Conservation (phyloP, 2,888 invertebrate genomes). For the Aspidiotus destructor region DNA sequence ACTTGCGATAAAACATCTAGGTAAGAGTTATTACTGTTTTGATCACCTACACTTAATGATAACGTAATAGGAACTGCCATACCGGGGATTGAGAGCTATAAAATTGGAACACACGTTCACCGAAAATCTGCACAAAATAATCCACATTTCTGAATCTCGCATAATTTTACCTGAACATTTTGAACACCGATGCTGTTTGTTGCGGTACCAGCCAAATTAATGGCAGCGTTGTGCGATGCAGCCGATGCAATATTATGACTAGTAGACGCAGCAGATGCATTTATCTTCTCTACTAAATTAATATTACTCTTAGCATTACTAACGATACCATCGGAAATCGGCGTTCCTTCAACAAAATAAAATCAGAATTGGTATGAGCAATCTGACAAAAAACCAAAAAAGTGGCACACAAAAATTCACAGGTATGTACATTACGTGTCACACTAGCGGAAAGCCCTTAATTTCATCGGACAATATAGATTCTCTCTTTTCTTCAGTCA, state of each 20-base stretch:
- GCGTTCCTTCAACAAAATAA: constrained; percentile 8
- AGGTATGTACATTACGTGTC: no score
- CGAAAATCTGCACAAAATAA: not conserved
- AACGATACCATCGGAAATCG: constrained; percentile 12
- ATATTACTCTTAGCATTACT: constrained; percentile 18
- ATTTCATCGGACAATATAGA: no score
- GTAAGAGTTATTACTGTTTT: constrained; percentile 20
- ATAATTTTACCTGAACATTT: constrained; percentile 23
- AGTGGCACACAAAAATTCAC: no score
- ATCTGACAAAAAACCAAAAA: no score
- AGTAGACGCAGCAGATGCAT: constrained; percentile 2
- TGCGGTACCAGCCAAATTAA: constrained; percentile 12
- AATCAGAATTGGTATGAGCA: not conserved
- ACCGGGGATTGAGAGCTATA: constrained; percentile 25
- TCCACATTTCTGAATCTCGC: not conserved
- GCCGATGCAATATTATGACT: constrained; percentile 5
- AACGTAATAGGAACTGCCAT: constrained; percentile 31
- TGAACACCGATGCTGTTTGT: constrained; percentile 18
- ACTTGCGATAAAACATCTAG: constrained; percentile 25
- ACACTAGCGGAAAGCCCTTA: no score
- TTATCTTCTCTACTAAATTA: constrained; percentile 21
- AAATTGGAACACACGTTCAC: not conserved
- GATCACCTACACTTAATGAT: constrained; percentile 28
- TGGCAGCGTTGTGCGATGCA: constrained; percentile 8
- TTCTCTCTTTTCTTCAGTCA: no score